phyloP scores from a whole-genome alignment of 2,797 vertebrate genomes.

The Oreochromis mossambicus region DNA sequence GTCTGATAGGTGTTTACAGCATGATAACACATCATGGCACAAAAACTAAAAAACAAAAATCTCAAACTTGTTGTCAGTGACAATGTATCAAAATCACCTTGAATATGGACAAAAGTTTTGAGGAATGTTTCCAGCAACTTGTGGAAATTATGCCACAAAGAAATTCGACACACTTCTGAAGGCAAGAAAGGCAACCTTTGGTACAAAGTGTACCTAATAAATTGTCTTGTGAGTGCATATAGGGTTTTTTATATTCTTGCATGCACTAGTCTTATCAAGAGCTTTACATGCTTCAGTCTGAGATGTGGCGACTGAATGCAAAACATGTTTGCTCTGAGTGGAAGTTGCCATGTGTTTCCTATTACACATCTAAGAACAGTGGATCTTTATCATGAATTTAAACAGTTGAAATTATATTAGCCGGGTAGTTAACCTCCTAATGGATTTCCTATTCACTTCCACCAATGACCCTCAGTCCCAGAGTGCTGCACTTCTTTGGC shows the following conservation, averaged over 20 bases:
- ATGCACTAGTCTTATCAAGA: neutral
- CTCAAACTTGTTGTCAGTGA: neutral
- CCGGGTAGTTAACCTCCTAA: slow-evolving; percentile 39
- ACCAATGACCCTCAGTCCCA: neutral
- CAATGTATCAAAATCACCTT: neutral
- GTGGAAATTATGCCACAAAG: neutral
- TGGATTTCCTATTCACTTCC: slow-evolving; percentile 6
- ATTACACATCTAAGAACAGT: slow-evolving; percentile 42
- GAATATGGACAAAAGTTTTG: neutral
- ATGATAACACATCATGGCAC: neutral
- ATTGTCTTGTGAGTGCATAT: neutral
- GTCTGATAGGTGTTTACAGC: neutral
- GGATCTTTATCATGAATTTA: slow-evolving; percentile 37
- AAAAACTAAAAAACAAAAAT: neutral
- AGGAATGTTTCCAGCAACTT: neutral
- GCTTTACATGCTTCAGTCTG: neutral
- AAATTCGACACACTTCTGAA: neutral
- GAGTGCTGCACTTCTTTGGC: slow-evolving; percentile 17
- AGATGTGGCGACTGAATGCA: slow-evolving; percentile 43
- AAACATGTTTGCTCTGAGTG: slow-evolving; percentile 52
- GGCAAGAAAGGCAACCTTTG: neutral
- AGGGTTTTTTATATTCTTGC: neutral
- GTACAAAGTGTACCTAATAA: too few relatives aligned
- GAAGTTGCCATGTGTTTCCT: slow-evolving; percentile 47
- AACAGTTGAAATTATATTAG: slow-evolving; percentile 40